Evolutionary conservation across 2,113 vertebrate species (phyloP).

Genomic region (Hydropotes inermis): DNA sequence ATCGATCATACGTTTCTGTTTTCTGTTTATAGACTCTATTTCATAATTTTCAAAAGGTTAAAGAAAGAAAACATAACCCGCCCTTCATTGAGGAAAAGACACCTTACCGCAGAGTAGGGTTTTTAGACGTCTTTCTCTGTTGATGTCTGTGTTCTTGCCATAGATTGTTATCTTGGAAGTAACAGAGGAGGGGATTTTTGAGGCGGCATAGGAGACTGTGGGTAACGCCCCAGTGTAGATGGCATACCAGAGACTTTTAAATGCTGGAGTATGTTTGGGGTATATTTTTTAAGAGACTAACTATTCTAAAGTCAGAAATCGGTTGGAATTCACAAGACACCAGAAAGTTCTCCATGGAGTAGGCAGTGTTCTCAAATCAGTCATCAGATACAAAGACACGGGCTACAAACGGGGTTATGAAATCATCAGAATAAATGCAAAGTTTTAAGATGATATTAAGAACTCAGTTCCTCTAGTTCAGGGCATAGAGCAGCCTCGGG

Average conservation of each 20-base stretch:
- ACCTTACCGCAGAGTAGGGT: background rate
- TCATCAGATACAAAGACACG: background rate
- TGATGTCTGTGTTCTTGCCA: background rate
- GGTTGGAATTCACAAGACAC: background rate
- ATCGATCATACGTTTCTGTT: background rate
- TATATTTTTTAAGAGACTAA: background rate
- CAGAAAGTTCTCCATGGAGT: background rate
- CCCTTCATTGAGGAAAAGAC: background rate
- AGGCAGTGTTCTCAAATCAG: background rate
- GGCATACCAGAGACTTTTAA: background rate
- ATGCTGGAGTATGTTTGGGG: background rate
- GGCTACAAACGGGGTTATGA: background rate
- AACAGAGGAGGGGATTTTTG: background rate
- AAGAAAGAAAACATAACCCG: conserved; percentile 12
- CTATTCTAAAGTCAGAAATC: background rate
- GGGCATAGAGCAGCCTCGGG: conserved; percentile 34
- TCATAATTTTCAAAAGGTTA: conserved; percentile 37
- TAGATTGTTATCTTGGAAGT: background rate
- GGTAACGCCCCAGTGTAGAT: background rate
- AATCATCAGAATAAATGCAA: background rate
- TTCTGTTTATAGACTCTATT: conserved; percentile 34
- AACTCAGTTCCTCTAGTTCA: background rate
- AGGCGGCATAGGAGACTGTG: background rate
- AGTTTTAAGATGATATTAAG: background rate
- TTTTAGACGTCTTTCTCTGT: background rate